Evolutionary conservation across 2,797 vertebrate species (phyloP).

Genomic region (Dryobates pubescens): DNA sequence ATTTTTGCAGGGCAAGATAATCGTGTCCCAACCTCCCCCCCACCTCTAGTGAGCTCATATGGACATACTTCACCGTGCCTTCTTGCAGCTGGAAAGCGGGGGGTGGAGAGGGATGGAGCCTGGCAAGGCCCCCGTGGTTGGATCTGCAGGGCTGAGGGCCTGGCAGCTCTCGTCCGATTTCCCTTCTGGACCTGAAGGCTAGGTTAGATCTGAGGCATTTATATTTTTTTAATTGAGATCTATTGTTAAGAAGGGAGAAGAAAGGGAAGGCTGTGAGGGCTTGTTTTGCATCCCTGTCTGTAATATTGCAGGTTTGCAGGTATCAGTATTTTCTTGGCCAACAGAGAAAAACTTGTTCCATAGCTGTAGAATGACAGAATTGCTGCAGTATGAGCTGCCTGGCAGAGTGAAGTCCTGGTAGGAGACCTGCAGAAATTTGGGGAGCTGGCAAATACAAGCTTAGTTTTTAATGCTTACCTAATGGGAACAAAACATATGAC

Average conservation of each 20-base stretch:
- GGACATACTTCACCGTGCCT: background rate
- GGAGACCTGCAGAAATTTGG: background rate
- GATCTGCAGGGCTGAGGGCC: background rate
- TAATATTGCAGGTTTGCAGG: background rate
- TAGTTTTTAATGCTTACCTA: background rate
- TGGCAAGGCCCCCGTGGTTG: background rate
- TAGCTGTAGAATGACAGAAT: background rate
- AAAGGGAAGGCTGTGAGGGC: background rate
- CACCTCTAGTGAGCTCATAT: background rate
- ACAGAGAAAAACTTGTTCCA: background rate
- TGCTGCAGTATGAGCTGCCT: background rate
- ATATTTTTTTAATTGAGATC: background rate
- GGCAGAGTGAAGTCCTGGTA: background rate
- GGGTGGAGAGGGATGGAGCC: background rate
- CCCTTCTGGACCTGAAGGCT: background rate
- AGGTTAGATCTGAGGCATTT: background rate
- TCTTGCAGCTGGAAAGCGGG: background rate
- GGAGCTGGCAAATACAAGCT: background rate
- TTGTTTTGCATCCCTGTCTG: background rate
- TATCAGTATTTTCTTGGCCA: background rate
- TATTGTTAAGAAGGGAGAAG: background rate
- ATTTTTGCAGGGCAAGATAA: constrained; percentile 45
- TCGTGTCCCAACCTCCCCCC: background rate
- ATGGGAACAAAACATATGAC: background rate
- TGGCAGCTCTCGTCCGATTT: background rate